phyloP scores from a whole-genome alignment of 2,888 invertebrate genomes.

The Junonia oenone region DNA sequence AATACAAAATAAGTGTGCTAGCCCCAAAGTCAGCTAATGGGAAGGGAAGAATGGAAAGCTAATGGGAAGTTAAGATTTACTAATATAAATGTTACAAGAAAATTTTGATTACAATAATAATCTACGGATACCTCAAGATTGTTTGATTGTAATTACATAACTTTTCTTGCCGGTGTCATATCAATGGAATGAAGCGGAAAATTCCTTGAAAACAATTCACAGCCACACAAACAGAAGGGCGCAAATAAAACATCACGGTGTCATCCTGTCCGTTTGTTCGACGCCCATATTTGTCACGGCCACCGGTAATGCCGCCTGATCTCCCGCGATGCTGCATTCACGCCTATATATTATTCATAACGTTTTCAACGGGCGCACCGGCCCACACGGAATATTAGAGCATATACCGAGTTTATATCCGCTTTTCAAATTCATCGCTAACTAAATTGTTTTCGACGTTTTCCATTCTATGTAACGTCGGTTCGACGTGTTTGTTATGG shows the following conservation, averaged over 20 bases:
- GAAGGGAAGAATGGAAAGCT: no score
- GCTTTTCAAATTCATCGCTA: slow-evolving; percentile 66
- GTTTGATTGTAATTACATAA: no score
- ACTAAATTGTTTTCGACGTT: slow-evolving; percentile 65
- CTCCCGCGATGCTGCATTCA: slow-evolving; percentile 49
- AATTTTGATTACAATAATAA: no score
- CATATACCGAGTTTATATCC: slow-evolving; percentile 54
- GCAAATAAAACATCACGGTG: slow-evolving; percentile 32
- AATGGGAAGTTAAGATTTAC: no score
- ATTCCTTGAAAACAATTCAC: slow-evolving; percentile 22
- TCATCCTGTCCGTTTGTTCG: slow-evolving; percentile 39
- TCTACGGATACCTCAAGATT: no score
- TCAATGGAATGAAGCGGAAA: neutral
- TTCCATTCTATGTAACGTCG: slow-evolving; percentile 28
- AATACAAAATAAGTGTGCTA: no score
- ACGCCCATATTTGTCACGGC: slow-evolving; percentile 48
- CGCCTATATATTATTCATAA: slow-evolving; percentile 68
- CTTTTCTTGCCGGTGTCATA: neutral
- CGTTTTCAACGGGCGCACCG: slow-evolving; percentile 63
- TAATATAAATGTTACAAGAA: no score
- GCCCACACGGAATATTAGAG: slow-evolving; percentile 76
- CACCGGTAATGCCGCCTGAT: slow-evolving; percentile 46
- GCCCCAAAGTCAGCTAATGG: no score
- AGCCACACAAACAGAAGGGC: slow-evolving; percentile 23
- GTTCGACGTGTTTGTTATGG: neutral